Conservation (phyloP, 2,797 vertebrate species). For the Acipenser ruthenus region DNA sequence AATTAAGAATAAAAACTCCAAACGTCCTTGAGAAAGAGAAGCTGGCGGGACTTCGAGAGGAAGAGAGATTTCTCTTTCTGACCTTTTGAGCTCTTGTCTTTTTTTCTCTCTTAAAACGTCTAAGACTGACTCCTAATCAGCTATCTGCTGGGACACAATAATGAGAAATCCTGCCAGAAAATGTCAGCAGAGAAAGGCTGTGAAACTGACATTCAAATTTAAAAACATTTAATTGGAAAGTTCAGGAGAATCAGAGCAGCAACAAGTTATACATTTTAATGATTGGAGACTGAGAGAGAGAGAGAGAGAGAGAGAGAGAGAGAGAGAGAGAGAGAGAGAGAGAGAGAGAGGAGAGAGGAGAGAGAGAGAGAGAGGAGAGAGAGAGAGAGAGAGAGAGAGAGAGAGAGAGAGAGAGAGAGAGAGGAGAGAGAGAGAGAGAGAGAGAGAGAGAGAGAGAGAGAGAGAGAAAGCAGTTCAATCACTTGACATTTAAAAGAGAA, state of each 20-base stretch:
- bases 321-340: no score
- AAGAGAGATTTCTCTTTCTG: conserved; percentile 6
- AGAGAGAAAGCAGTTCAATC: no score
- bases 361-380: no score
- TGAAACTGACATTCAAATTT: conserved; percentile 17
- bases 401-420: no score
- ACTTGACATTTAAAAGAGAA: no score
- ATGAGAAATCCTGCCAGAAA: conserved; percentile 16
- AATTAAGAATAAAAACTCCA: conserved; percentile 15
- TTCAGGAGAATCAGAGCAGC: conserved; percentile 2
- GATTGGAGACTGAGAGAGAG: no score
- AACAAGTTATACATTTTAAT: conserved; percentile 5
- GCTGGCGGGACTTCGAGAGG: conserved; percentile 13
- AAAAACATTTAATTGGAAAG: conserved; percentile 8
- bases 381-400: no score
- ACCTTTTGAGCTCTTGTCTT: conserved; percentile 11
- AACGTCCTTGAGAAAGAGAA: conserved; percentile 13
- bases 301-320: no score
- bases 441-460: no score
- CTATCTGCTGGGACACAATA: conserved; percentile 9
- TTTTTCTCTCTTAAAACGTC: conserved; percentile 1
- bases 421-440: no score
- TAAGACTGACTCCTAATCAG: conserved; percentile 9
- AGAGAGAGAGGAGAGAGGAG: no score
- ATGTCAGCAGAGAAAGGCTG: conserved; percentile 8